Evolutionary conservation across 2,797 vertebrate genomes (phyloP).

Genomic region (Busarellus nigricollis): DNA sequence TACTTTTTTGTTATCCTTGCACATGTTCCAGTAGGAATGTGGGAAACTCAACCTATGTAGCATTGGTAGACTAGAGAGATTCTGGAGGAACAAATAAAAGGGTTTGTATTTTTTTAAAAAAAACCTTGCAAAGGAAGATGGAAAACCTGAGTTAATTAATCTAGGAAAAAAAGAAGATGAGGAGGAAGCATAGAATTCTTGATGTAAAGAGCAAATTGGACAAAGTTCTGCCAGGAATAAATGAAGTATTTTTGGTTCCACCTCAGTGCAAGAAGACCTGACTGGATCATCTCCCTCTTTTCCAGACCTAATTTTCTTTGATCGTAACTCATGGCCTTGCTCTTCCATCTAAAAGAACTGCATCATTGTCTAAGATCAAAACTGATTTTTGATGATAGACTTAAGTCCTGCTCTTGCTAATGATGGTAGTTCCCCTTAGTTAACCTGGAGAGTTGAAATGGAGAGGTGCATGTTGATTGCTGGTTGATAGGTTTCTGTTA

Average conservation of each 20-base stretch:
- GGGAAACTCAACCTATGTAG: neutral
- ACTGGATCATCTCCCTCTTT: neutral
- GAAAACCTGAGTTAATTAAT: neutral
- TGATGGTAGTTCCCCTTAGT: neutral
- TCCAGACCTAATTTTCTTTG: neutral
- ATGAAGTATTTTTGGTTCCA: neutral
- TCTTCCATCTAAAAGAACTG: neutral
- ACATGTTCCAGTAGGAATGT: neutral
- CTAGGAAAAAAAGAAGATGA: neutral
- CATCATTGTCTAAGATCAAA: neutral
- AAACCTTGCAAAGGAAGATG: neutral
- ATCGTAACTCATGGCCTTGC: neutral
- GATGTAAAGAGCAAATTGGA: neutral
- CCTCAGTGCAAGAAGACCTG: neutral
- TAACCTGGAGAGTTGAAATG: neutral
- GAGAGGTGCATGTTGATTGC: neutral
- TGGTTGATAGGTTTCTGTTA: neutral
- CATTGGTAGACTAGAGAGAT: neutral
- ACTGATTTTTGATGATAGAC: neutral
- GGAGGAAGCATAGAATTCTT: neutral
- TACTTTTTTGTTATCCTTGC: neutral
- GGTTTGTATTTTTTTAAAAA: neutral
- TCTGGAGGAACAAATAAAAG: neutral
- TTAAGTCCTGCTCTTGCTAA: neutral
- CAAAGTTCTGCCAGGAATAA: neutral